Base-by-base conservation (phyloP, 1,140 invertebrate genomes). In the Cotesia vestalis region DNA sequence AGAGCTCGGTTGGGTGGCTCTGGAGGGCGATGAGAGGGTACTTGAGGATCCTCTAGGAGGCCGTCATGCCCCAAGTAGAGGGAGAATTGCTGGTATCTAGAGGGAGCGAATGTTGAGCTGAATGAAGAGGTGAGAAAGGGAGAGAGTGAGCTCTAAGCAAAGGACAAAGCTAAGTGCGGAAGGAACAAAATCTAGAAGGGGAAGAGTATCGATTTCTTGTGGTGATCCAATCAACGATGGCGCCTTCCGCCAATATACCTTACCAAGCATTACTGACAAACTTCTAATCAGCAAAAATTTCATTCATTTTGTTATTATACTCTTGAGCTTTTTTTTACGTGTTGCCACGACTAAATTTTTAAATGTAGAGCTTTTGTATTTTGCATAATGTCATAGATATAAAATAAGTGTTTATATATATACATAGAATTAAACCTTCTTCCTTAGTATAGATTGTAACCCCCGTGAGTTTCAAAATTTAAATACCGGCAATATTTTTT, bases 41-140 rank as follows among this genome's bases (percentile, higher is more conserved):
- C 84, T 86, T 77, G 83, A 86, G 78, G 84, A 86, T 86, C 84
- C 84, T 86, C 84, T 79, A 84, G 83, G 83, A 85, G 84, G 82
- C 81, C 83, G 83, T 83, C 79, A 83, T 81, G 79, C 83, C 80
- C 82, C 81, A 83, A 81, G 81, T 81, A 82, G 81, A 82, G 81
- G 81, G 83, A 79, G 80, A 79, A 74, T 40, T 35, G 38, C 72
- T 69, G 75, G 69, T 72, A 72, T 67, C 64, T 40, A 34, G 60
- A 57, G 73, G 76, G 55, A 69, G 70, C 75, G 66, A 79, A 75
- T 51, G 62, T 53, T 27, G 17, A 14, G 34, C 59, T 67, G 35
- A 35, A 72, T 66, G 76, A 75, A 55, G 69, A 72, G 53, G 74
- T 62, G 73, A 70, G 73, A 75, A 59, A 38, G 55, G 46, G 27